A percentile compares a stretch with the other conserved stretches of the same genome.
Conservation (phyloP, 2,888 invertebrate genomes). For the Drosophila borealis region DNA sequence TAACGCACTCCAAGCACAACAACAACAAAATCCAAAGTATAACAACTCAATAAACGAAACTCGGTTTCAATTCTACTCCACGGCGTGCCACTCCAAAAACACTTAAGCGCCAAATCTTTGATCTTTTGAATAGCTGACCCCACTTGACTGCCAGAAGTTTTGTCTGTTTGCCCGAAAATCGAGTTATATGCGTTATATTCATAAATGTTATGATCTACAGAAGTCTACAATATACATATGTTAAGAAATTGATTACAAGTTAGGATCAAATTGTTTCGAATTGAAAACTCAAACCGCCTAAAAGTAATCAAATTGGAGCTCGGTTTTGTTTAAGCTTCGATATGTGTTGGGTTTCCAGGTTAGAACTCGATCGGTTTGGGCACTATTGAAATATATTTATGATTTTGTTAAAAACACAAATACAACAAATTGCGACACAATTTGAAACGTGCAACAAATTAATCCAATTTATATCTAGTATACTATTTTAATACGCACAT, state of each 20-base stretch:
- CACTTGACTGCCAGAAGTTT: constrained; percentile 69
- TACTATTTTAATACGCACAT: neutral
- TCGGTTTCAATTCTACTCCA: constrained; percentile 43
- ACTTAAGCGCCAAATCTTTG: constrained; percentile 79
- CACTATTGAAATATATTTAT: too few relatives aligned
- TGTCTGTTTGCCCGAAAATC: neutral
- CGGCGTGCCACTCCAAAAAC: constrained; percentile 56
- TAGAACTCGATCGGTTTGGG: too few relatives aligned
- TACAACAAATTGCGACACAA: neutral
- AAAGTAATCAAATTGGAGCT: constrained; percentile 6
- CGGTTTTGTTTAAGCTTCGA: too few relatives aligned
- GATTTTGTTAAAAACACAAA: neutral
- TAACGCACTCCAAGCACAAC: constrained; percentile 54
- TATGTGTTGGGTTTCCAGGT: too few relatives aligned
- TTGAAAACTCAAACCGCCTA: neutral
- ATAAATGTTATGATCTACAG: too few relatives aligned
- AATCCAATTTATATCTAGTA: neutral
- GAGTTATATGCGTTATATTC: too few relatives aligned
- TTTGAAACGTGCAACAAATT: neutral
- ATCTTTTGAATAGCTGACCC: constrained; percentile 72
- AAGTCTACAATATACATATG: too few relatives aligned
- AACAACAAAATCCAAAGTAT: constrained; percentile 48
- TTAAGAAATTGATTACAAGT: neutral
- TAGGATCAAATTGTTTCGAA: neutral
- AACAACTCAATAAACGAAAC: constrained; percentile 72